phyloP scores from a whole-genome alignment of 2,888 invertebrate species.

The Meandrusa payeni region DNA sequence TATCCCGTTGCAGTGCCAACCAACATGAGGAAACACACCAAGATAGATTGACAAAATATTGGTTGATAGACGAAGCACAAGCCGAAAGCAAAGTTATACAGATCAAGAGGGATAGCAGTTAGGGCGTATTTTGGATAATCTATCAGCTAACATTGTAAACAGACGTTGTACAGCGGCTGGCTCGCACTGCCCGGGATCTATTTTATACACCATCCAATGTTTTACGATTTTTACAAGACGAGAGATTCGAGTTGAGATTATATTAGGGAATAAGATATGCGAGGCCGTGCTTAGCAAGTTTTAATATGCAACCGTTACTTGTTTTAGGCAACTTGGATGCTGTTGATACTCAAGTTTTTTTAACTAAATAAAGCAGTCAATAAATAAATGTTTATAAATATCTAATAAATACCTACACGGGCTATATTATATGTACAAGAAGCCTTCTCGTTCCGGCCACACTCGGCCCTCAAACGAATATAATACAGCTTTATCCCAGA shows the following conservation, averaged over 20 bases:
- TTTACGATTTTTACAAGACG: constrained; percentile 65
- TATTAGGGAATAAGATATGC: constrained; percentile 61
- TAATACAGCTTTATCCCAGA: constrained; percentile 77
- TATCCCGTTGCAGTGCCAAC: constrained; percentile 49
- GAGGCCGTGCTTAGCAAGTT: constrained; percentile 76
- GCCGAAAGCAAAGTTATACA: constrained; percentile 17
- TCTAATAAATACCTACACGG: constrained; percentile 81
- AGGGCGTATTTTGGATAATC: constrained; percentile 7
- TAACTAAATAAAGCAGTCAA: constrained; percentile 80
- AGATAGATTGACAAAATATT: constrained; percentile 21
- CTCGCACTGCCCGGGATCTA: constrained; percentile 43
- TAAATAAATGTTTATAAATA: constrained; percentile 82
- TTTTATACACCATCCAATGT: constrained; percentile 74
- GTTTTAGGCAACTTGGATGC: constrained; percentile 62
- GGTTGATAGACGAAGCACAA: constrained; percentile 16
- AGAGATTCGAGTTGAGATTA: constrained; percentile 78
- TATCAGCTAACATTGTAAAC: constrained; percentile 15
- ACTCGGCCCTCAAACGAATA: constrained; percentile 76
- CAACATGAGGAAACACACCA: constrained; percentile 28
- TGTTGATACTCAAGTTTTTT: constrained; percentile 54
- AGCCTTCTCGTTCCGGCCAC: constrained; percentile 70
- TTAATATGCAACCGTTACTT: constrained; percentile 72
- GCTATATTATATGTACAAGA: constrained; percentile 81
- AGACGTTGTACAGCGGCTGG: constrained; percentile 23
- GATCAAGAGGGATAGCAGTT: constrained; percentile 8